These are phyloP conservation scores for Tetragonula clypearis DNA, from an alignment of 1,140 invertebrate genomes.

Conservation along the genomic window DNA sequence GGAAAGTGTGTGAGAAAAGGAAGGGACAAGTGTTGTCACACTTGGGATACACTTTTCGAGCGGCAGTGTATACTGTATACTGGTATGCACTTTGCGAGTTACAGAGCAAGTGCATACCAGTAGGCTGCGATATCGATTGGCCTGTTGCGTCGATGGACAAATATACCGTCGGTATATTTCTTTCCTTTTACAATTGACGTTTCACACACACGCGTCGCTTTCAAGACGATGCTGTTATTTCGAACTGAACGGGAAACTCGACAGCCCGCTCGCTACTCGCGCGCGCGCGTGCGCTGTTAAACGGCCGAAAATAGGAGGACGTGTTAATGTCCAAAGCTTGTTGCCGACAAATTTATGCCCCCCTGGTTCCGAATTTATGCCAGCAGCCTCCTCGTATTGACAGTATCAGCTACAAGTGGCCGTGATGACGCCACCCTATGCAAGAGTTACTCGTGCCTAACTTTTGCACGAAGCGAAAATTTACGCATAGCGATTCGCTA, in stretches of 20 bases:
- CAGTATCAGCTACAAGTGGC: not conserved
- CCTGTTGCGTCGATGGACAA: conserved; percentile 10
- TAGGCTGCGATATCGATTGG: not conserved
- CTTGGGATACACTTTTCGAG: not conserved
- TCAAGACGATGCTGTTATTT: conserved; percentile 40
- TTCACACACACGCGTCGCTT: conserved; percentile 36
- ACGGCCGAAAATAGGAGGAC: conserved; percentile 54
- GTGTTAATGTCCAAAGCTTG: conserved; percentile 51
- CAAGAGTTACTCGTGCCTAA: not conserved
- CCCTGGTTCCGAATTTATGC: not conserved
- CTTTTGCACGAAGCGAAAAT: not conserved
- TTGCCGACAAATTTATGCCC: conserved; percentile 49
- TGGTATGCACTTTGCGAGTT: not conserved
- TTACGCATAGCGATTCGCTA: not conserved
- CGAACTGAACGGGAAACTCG: conserved; percentile 6
- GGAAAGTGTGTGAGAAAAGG: not conserved
- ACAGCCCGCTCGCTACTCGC: conserved; percentile 14
- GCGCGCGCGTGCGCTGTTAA: conserved; percentile 2
- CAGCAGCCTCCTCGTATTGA: not conserved
- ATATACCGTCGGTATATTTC: conserved; percentile 14
- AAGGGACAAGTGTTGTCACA: not conserved
- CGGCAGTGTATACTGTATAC: not conserved
- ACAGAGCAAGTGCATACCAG: not conserved
- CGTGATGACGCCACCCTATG: not conserved
- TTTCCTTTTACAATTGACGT: conserved; percentile 23